A percentile compares a stretch with the other conserved stretches of the same genome.
phyloP scores from a whole-genome alignment of 2,113 vertebrate species.

The Corapipo altera region DNA sequence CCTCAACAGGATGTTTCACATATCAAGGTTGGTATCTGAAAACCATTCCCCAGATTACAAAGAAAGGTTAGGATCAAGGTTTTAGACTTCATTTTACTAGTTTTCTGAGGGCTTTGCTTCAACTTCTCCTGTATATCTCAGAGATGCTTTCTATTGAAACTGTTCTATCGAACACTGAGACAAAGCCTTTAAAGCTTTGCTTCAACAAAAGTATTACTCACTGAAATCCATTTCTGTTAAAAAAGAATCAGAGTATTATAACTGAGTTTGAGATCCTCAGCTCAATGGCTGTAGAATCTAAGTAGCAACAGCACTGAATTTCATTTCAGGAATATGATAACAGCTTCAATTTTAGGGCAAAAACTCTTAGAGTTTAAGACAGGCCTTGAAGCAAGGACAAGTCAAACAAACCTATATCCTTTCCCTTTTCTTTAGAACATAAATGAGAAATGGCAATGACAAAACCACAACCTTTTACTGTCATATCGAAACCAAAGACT shows the following conservation, averaged over 20 bases:
- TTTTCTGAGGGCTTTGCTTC: not conserved
- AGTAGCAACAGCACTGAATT: not conserved
- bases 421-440: not conserved
- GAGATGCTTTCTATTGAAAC: not conserved
- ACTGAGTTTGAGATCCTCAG: not conserved
- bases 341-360: not conserved
- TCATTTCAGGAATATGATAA: not conserved
- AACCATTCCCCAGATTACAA: not conserved
- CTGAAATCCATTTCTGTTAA: not conserved
- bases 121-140: not conserved
- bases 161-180: not conserved
- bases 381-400: not conserved
- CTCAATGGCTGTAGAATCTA: not conserved
- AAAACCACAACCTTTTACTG: not conserved
- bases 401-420: not conserved
- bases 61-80: not conserved
- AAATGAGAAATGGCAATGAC: not conserved
- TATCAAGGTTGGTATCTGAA: not conserved
- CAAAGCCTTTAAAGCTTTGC: not conserved
- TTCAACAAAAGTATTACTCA: not conserved
- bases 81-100: not conserved
- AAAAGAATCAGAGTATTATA: not conserved
- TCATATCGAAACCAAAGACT: not conserved
- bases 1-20: not conserved
- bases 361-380: not conserved